Percentiles rank a stretch among this genome's conserved stretches.
Evolutionary conservation across 2,888 invertebrate genomes (phyloP).

Genomic region (Pediacus dermestoides): DNA sequence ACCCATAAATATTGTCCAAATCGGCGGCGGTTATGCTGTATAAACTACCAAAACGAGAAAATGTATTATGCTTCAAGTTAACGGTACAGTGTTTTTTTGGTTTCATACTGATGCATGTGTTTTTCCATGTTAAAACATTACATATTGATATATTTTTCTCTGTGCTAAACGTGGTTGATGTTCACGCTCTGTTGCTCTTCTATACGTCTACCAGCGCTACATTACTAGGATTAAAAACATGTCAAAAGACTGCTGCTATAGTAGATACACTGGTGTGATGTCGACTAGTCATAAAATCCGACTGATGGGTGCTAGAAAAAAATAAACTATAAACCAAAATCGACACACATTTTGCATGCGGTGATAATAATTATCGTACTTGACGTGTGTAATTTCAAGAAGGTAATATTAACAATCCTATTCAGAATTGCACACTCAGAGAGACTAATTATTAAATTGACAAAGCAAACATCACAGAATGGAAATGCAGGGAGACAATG

Average conservation of each 20-base stretch:
- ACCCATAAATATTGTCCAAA: too few relatives aligned
- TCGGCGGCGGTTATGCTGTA: too few relatives aligned
- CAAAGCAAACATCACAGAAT: slow-evolving; percentile 17
- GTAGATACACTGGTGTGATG: too few relatives aligned
- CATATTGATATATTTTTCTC: too few relatives aligned
- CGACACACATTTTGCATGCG: too few relatives aligned
- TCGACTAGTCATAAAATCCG: too few relatives aligned
- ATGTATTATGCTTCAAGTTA: too few relatives aligned
- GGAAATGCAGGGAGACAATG: slow-evolving; percentile 12
- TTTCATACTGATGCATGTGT: slow-evolving; percentile 2
- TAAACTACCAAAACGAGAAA: too few relatives aligned
- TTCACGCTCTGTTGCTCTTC: slow-evolving; percentile 19
- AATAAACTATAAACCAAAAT: too few relatives aligned
- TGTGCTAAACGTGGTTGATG: slow-evolving; percentile 20
- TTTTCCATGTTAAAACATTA: slow-evolving; percentile 3
- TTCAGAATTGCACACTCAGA: background rate
- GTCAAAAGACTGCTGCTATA: too few relatives aligned
- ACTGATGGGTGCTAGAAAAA: too few relatives aligned
- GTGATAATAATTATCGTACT: too few relatives aligned
- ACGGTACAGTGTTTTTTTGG: slow-evolving; percentile 1
- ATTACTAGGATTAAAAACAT: slow-evolving; percentile 31
- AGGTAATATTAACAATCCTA: slow-evolving; percentile 2
- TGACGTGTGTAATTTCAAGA: slow-evolving; percentile 1
- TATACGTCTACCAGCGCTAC: slow-evolving; percentile 25
- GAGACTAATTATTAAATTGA: slow-evolving; percentile 16